A percentile compares a stretch with the other conserved stretches of the same genome.
phyloP scores from a whole-genome alignment of 2,113 vertebrate genomes.

The Anoura caudifer region DNA sequence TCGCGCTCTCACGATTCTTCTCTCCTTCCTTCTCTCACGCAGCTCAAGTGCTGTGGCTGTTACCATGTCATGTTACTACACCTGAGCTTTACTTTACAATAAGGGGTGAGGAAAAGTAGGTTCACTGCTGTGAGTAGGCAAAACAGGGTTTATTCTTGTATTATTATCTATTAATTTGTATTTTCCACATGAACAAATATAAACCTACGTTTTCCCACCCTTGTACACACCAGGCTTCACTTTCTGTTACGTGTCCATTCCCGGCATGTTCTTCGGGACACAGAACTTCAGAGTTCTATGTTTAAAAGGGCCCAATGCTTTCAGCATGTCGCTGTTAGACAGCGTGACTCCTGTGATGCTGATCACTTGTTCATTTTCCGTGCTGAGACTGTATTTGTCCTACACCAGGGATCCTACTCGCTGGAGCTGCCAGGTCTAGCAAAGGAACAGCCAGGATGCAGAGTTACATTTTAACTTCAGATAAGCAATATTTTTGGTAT shows the following conservation, averaged over 20 bases:
- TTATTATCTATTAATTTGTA: too few relatives aligned
- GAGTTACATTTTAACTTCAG: not conserved
- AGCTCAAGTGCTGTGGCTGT: not conserved
- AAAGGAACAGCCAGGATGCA: not conserved
- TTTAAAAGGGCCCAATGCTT: not conserved
- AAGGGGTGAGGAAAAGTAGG: too few relatives aligned
- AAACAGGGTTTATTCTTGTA: too few relatives aligned
- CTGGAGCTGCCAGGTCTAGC: not conserved
- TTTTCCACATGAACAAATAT: too few relatives aligned
- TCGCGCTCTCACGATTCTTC: not conserved
- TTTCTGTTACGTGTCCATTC: not conserved
- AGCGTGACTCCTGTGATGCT: not conserved
- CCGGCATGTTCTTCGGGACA: not conserved
- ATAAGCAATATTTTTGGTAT: not conserved
- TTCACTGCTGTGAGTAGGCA: too few relatives aligned
- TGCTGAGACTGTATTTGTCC: not conserved
- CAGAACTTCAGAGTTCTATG: not conserved
- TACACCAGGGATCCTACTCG: not conserved
- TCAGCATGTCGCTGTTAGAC: not conserved
- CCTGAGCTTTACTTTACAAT: too few relatives aligned
- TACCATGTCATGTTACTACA: too few relatives aligned
- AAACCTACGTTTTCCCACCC: too few relatives aligned
- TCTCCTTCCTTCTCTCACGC: not conserved
- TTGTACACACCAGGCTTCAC: not conserved
- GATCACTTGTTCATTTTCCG: not conserved